phyloP scores from a whole-genome alignment of 2,113 vertebrate genomes.

The Apeltes quadracus region DNA sequence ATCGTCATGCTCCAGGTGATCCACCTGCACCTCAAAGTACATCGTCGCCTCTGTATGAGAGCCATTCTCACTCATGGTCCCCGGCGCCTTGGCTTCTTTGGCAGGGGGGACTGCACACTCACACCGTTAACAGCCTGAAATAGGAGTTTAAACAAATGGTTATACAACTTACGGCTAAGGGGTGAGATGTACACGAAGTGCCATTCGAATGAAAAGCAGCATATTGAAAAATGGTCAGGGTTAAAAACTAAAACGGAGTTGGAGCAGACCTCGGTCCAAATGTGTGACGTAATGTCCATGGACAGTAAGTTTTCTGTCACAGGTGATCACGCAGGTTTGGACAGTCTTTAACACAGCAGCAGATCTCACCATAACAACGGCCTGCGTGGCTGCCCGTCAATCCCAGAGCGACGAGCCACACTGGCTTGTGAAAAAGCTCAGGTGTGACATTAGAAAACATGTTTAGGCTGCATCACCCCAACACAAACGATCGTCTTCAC shows the following conservation, averaged over 20 bases:
- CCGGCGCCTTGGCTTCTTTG: slow-evolving; percentile 73
- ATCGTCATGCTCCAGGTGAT: slow-evolving; percentile 79
- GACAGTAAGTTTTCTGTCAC: not conserved
- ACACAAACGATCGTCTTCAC: not conserved
- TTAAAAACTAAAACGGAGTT: not conserved
- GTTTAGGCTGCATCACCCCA: not conserved
- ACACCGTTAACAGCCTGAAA: slow-evolving; percentile 44
- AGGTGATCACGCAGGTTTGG: not conserved
- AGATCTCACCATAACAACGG: not conserved
- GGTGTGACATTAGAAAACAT: not conserved
- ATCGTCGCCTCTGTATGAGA: slow-evolving; percentile 83
- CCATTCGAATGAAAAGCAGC: not conserved
- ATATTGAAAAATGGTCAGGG: not conserved
- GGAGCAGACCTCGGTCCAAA: not conserved
- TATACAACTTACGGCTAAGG: not conserved
- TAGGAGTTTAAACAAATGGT: not conserved
- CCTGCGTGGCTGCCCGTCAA: not conserved
- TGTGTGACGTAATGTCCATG: too few relatives aligned
- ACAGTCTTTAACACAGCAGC: not conserved
- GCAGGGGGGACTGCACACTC: slow-evolving; percentile 50
- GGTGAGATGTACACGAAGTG: not conserved
- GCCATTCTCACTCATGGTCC: slow-evolving; percentile 95
- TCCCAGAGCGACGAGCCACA: not conserved
- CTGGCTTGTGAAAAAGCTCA: not conserved
- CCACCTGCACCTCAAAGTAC: slow-evolving; percentile 86